Conservation (phyloP, 1,140 invertebrate species). For the Druon quercuslanigerum region DNA sequence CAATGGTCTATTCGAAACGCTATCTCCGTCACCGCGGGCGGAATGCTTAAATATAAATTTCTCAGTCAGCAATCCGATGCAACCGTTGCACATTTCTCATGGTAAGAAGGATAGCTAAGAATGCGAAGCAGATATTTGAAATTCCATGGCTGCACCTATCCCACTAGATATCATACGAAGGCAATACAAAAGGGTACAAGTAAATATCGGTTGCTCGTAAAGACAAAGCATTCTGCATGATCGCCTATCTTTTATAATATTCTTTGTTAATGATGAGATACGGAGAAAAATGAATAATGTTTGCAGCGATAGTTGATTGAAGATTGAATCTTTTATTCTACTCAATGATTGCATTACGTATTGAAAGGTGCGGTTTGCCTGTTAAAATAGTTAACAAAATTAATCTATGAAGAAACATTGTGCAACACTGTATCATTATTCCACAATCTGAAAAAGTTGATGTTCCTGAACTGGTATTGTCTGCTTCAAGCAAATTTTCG, state of each 20-base stretch:
- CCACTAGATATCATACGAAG: slow-evolving; percentile 38
- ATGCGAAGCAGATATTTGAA: slow-evolving; percentile 68
- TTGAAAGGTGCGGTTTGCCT: too few relatives aligned
- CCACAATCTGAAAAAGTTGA: too few relatives aligned
- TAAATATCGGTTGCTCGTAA: background rate
- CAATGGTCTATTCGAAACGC: slow-evolving; percentile 42
- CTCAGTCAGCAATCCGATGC: slow-evolving; percentile 54
- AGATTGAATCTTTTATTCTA: too few relatives aligned
- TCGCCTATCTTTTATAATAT: background rate
- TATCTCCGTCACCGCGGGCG: slow-evolving; percentile 53
- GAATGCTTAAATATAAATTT: slow-evolving; percentile 66
- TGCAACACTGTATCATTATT: too few relatives aligned
- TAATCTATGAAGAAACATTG: too few relatives aligned
- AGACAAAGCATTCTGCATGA: background rate
- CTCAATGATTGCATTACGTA: too few relatives aligned
- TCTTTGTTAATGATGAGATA: background rate
- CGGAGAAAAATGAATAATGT: too few relatives aligned
- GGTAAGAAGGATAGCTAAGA: slow-evolving; percentile 50
- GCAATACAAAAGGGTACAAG: slow-evolving; percentile 19
- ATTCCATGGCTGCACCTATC: slow-evolving; percentile 57
- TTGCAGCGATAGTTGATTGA: too few relatives aligned
- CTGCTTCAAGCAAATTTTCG: too few relatives aligned
- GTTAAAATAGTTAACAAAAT: too few relatives aligned
- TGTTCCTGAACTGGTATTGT: too few relatives aligned
- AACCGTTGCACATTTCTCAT: slow-evolving; percentile 44